phyloP scores from a whole-genome alignment of 1,140 invertebrate genomes.

The Dreissena polymorpha region DNA sequence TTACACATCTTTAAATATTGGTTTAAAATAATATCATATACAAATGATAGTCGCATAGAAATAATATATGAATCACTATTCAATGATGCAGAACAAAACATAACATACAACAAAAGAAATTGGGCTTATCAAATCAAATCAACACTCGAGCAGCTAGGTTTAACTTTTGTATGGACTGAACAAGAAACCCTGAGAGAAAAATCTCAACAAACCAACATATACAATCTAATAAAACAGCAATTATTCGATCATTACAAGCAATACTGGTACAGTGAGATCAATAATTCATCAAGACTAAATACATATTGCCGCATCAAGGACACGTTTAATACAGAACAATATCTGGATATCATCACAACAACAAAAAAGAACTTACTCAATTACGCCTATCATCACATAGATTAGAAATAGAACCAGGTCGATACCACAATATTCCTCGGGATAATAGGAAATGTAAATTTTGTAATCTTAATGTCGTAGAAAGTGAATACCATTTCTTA shows the following conservation, averaged over 20 bases:
- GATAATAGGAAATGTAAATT: neutral
- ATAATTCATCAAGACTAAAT: neutral
- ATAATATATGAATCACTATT: neutral
- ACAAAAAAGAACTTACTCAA: neutral
- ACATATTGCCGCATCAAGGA: conserved; percentile 1
- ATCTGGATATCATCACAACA: neutral
- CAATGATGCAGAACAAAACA: neutral
- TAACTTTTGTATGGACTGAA: neutral
- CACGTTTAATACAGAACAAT: conserved; percentile 4
- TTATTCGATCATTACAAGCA: conserved; percentile 2
- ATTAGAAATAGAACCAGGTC: conserved; percentile 2
- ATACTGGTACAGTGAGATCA: neutral
- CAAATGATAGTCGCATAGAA: too few species aligned
- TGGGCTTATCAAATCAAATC: conserved; percentile 6
- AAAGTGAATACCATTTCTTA: conserved; percentile 16
- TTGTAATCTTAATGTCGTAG: conserved; percentile 1
- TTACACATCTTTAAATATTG: neutral
- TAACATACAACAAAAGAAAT: neutral
- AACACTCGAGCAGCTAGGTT: neutral
- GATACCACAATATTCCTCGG: neutral
- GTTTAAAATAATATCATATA: neutral
- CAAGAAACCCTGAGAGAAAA: too few species aligned
- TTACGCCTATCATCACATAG: neutral
- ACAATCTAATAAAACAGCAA: neutral
- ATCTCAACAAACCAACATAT: neutral